Evolutionary conservation across 2,797 vertebrate genomes (phyloP).

Genomic region (Acestrorhynchus altus): DNA sequence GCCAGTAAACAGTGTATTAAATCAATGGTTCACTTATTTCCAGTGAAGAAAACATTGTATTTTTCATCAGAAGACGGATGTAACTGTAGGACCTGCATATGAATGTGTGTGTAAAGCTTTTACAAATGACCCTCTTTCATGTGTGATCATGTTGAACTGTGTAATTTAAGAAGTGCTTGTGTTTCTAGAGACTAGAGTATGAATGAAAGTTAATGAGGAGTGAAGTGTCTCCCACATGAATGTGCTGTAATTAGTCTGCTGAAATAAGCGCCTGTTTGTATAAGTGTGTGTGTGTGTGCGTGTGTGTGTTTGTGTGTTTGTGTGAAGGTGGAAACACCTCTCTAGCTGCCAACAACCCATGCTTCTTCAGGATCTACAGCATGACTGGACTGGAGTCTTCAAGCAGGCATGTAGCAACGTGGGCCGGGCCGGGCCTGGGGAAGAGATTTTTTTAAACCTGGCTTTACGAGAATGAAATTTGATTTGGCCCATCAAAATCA

Average conservation of each 20-base stretch:
- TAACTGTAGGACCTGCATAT: no score
- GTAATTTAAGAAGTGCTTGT: not conserved
- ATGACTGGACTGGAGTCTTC: constrained; percentile 45
- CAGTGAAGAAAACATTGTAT: no score
- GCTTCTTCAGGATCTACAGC: constrained; percentile 27
- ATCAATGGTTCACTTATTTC: no score
- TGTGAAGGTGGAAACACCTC: not conserved
- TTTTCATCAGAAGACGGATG: no score
- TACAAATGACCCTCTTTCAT: not conserved
- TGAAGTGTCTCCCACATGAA: not conserved
- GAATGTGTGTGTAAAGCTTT: not conserved
- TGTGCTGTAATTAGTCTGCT: not conserved
- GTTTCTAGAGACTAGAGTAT: not conserved
- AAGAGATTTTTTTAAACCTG: no score
- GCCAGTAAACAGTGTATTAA: no score
- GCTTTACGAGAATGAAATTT: no score
- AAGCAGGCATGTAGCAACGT: no score
- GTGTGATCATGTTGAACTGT: not conserved
- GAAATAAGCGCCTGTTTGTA: not conserved
- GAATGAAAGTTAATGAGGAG: not conserved
- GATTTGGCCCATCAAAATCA: no score
- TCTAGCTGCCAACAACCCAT: constrained; percentile 14
- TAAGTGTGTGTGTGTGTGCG: not conserved
- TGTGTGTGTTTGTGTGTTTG: not conserved
- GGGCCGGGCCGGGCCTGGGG: no score